Evolutionary conservation across 64 coral and sea anemone genomes (phyloP), one percentile per base, ranked within the genome.

Genomic region (Porites lutea): DNA sequence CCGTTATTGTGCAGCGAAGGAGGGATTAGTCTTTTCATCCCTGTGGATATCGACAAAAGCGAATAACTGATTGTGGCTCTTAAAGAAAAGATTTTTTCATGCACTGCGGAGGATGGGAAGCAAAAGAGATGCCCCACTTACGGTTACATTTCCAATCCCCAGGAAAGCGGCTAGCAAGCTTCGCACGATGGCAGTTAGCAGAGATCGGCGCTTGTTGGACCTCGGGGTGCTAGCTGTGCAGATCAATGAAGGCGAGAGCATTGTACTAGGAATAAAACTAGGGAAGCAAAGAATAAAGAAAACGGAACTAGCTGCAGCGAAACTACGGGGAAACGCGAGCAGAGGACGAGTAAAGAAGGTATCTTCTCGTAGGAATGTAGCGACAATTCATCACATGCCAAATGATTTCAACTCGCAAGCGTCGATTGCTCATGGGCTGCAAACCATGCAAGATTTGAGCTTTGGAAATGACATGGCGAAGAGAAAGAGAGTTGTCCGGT

Each of bases 171-270:
- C 90, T 52, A 82, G 82, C 46, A 97, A 91, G 74, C 87, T 97
- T 65, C 89, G 95, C 70, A 79, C 70, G 7, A 90, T 97, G 95
- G 95, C 95, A 57, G 93, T 97, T 83, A 86, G 71, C 65, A 90
- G 75, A 83, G 95, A 97, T 82, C 88, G 87, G 8, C 91, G 95
- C 6, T 83, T 97, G 15, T 72, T 97, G 63, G 88, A 97, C 65
- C 93, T 97, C 68, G 95, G 95, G 3, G 84, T 97, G 75, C 71
- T 97, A 54, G 95, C 95, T 82, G 95, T 97, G 51, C 95, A 97
- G 95, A 97, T 97, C 53, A 90, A 88, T 77, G 91, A 97, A 83
- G 82, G 93, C 23, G 95, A 97, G 83, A 97, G 89, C 22, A 94
- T 97, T 94, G 95, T 97, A 59, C 82, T 97, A 8, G 93, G 95